Evolutionary conservation across 2,113 vertebrate species (phyloP), one percentile per base, ranked within the genome.

Genomic region (Halichoeres trimaculatus): DNA sequence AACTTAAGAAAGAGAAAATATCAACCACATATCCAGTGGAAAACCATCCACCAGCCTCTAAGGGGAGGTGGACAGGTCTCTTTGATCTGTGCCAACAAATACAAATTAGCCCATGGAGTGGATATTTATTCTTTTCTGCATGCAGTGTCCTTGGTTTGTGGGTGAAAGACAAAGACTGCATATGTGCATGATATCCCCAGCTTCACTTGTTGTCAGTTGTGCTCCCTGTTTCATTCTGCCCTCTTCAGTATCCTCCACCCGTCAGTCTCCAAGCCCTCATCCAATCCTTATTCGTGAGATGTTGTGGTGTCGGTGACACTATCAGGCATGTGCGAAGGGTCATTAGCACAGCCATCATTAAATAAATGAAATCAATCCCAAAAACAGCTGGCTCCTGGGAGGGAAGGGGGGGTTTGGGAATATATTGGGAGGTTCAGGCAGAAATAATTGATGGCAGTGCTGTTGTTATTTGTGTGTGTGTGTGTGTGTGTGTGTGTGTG

Each of bases 291-390:
- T 92, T 94, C 85, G 75, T 67, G 73, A 89, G 70, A 81, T 75
- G 89, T 80, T 70, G 68, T 73, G 62, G 81, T 92, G 93, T 93
- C 85, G 0, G 83, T 92, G 89, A 91, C 91, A 93, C 88, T 92
- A 93, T 93, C 90, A 93, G 83, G 90, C 90, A 71, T 84, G 85
- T 86, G 91, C 88, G 72, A 82, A 89, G 90, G 89, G 88, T 89
- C 91, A 93, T 95, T 95, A 95, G 89, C 91, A 87, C 83, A 93
- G 79, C 92, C 92, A 91, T 94, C 94, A 94, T 82, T 91, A 91
- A 94, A 95, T 92, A 95, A 95, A 94, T 95, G 72, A 94, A 96
- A 96, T 93, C 93, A 93, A 94, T 93, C 88, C 70, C 63, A 84
- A 90, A 96, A 95, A 94, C 95, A 96, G 95, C 94, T 95, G 93